These are phyloP conservation scores for Epizoanthus scotinus DNA, from an alignment of 92 coral and sea anemone species.

Conservation along the genomic window DNA sequence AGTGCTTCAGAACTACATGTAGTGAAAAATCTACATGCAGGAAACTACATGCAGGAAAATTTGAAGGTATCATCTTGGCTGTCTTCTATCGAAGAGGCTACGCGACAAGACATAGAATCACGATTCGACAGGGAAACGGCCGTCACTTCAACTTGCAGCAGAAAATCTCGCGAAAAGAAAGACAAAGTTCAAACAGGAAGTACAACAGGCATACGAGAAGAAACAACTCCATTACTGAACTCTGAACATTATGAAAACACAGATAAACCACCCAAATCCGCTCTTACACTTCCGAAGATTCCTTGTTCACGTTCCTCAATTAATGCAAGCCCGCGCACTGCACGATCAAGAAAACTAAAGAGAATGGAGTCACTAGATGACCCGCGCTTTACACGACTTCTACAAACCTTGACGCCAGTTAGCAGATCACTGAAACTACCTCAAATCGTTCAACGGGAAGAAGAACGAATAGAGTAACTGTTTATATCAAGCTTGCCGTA, in stretches of 20 bases:
- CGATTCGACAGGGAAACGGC: background rate
- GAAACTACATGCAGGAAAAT: background rate
- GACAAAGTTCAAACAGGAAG: background rate
- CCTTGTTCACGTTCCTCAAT: conserved; percentile 26
- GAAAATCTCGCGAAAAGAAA: background rate
- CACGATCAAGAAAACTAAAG: conserved; percentile 24
- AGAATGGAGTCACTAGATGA: conserved; percentile 41
- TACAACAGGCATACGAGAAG: background rate
- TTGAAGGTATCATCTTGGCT: background rate
- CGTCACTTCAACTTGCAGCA: conserved; percentile 6
- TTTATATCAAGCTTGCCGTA: background rate
- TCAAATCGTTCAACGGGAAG: conserved; percentile 31
- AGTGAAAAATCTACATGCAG: no score
- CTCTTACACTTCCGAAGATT: conserved; percentile 26
- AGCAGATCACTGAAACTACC: conserved; percentile 46
- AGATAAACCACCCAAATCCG: background rate
- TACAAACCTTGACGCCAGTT: conserved; percentile 43
- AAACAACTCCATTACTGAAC: background rate
- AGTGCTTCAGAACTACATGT: background rate
- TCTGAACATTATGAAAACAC: background rate
- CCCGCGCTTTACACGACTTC: conserved; percentile 57
- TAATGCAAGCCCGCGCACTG: background rate
- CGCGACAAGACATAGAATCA: background rate
- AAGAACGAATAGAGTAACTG: conserved; percentile 31
- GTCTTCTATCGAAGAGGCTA: conserved; percentile 12